Conservation (phyloP, 2,113 vertebrate species). For the Poeciliopsis retropinna region DNA sequence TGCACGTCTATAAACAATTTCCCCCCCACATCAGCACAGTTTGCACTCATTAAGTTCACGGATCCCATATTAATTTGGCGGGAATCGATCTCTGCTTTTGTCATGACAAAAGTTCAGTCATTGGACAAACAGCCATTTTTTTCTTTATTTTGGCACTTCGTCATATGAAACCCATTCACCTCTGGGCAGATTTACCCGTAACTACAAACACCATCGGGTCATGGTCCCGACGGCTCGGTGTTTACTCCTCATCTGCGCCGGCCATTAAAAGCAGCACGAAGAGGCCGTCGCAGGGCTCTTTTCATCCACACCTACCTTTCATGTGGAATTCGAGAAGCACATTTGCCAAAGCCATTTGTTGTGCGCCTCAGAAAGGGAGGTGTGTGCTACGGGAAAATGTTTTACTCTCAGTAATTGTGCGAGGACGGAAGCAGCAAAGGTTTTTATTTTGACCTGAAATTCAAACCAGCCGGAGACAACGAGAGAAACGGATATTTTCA, state of each 20-base stretch:
- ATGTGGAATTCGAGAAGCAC: conserved; percentile 1
- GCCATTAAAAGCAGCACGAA: neutral
- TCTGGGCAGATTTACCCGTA: neutral
- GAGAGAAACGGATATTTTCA: conserved; percentile 25
- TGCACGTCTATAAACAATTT: too few species aligned
- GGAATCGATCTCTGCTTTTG: neutral
- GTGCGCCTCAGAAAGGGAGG: conserved; percentile 4
- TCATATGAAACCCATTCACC: neutral
- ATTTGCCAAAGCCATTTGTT: neutral
- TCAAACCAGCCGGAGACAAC: neutral
- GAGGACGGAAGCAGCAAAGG: neutral
- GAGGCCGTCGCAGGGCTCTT: neutral
- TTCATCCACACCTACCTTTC: conserved; percentile 6
- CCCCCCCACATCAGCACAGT: too few species aligned
- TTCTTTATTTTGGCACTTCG: too few species aligned
- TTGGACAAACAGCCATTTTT: too few species aligned
- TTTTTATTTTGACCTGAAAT: neutral
- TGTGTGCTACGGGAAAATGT: neutral
- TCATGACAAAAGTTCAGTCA: too few species aligned
- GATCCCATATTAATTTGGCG: neutral
- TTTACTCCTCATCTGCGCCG: too few species aligned
- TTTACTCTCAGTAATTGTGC: conserved; percentile 6
- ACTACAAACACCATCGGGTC: neutral
- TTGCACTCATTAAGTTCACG: neutral
- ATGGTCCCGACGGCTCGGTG: too few species aligned